These are phyloP conservation scores for Drosophila nasuta DNA, from an alignment of 1,140 invertebrate genomes.

Conservation along the genomic window DNA sequence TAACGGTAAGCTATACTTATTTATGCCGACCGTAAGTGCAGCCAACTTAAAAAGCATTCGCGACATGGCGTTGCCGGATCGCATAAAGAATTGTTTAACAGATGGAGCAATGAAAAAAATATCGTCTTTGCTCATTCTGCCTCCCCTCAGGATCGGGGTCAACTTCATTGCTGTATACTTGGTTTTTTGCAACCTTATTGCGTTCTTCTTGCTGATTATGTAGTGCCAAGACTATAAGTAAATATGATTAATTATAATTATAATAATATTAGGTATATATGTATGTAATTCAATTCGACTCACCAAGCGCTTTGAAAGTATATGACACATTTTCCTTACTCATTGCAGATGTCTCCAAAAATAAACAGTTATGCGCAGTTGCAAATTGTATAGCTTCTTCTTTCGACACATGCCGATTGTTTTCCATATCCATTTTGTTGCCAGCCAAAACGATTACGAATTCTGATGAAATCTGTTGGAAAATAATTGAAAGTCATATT, in stretches of 20 bases:
- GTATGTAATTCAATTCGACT: neutral
- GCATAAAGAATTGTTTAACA: neutral
- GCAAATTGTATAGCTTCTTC: constrained; percentile 41
- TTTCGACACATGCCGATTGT: constrained; percentile 7
- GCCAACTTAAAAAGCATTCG: neutral
- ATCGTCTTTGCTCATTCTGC: neutral
- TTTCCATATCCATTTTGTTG: constrained; percentile 37
- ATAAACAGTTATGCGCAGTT: constrained; percentile 21
- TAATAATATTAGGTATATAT: neutral
- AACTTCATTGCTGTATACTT: no score
- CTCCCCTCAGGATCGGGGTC: no score
- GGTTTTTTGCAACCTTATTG: neutral
- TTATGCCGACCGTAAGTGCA: neutral
- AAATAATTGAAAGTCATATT: neutral
- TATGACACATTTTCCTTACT: constrained; percentile 24
- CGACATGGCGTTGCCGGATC: neutral
- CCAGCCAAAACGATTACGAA: constrained; percentile 46
- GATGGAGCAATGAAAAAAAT: neutral
- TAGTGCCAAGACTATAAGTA: constrained; percentile 20
- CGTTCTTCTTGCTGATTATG: neutral
- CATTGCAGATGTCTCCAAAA: constrained; percentile 45
- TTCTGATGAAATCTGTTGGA: neutral
- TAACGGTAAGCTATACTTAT: neutral
- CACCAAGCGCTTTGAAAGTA: constrained; percentile 44
- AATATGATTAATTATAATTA: neutral